Base-by-base conservation (phyloP, 2,888 invertebrate genomes). In the Spatulosminthurus flaviceps region DNA sequence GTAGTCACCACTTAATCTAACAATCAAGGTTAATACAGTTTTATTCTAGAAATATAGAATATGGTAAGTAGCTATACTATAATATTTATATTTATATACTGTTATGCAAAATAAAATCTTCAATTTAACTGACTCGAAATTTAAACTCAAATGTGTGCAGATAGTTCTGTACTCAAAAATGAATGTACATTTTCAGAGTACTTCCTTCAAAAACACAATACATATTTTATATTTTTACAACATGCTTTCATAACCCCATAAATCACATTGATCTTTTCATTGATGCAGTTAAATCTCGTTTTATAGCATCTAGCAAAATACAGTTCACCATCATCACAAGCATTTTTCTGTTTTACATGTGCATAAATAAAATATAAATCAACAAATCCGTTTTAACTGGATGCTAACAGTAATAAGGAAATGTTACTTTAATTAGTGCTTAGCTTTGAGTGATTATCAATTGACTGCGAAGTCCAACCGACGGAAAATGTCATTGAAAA, bases 121-220 rank as follows among this genome's bases (percentile, higher is more conserved):
- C 28, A 67, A 16, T 67, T 67, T 42, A 26, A 16, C 41, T 75
- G 75, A 75, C 75, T 75, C 34, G 75, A 75, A 75, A 64, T 64
- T 29, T 75, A 75, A 75, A 75, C 75, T 75, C 75, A 75, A 64
- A 75, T 51, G 51, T 51, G 51, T 51, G 51, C 51, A 67, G 61
- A 75, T 66, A 75, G 16, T 64, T 26, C 19, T 75, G 75, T 75
- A 61, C 34, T 41, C 51, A 13, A 51, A 51, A 21, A 41, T 64
- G 16, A 75, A 51, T 51, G 16, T n/a, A 9, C 16, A 19, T 51
- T 9, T n/a, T 51, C 51, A 51, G 51, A 51, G 51, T 51, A 51
- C 51, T 51, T 51, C 34, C 51, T 51, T 51, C 34, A 16, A 51
- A 51, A 51, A 51, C 51, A 51, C 51, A 51, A 11, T 4, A 51